Percentiles rank a stretch among this genome's conserved stretches.
Conservation (phyloP, 2,888 invertebrate genomes). For the Drosophila vallismaia region DNA sequence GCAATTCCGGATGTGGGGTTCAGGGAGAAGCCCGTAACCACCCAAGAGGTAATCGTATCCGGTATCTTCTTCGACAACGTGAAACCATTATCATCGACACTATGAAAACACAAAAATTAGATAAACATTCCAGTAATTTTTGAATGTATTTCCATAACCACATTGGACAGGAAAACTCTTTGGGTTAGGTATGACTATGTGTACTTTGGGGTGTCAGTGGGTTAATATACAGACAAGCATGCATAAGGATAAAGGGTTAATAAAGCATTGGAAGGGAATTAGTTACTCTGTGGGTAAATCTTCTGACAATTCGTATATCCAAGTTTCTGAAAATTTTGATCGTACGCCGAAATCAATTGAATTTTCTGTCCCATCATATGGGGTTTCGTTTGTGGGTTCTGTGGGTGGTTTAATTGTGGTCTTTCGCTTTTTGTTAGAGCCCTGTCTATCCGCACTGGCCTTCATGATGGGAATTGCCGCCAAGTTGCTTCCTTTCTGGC, state of each 20-base stretch:
- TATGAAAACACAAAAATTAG: constrained; percentile 23
- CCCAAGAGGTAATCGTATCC: constrained; percentile 93
- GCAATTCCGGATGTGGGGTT: constrained; percentile 91
- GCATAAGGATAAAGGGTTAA: constrained; percentile 13
- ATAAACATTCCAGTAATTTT: neutral
- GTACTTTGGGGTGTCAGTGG: constrained; percentile 1
- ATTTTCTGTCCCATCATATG: neutral
- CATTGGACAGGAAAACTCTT: constrained; percentile 8
- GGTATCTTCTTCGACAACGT: constrained; percentile 87
- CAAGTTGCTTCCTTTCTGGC: neutral
- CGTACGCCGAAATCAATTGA: constrained; percentile 11
- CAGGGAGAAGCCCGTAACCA: constrained; percentile 92
- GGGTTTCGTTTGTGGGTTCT: neutral
- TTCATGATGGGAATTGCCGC: constrained; percentile 23
- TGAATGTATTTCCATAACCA: neutral
- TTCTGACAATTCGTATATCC: constrained; percentile 14
- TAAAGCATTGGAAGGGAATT: constrained; percentile 8
- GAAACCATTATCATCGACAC: constrained; percentile 69
- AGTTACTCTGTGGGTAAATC: neutral
- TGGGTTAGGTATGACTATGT: neutral
- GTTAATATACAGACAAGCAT: constrained; percentile 16
- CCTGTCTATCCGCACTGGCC: constrained; percentile 21
- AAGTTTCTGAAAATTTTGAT: constrained; percentile 23
- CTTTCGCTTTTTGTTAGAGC: constrained; percentile 12
- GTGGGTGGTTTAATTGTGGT: constrained; percentile 18